Base-by-base conservation (phyloP, 2,888 invertebrate genomes). In the Matsumyia berberina region DNA sequence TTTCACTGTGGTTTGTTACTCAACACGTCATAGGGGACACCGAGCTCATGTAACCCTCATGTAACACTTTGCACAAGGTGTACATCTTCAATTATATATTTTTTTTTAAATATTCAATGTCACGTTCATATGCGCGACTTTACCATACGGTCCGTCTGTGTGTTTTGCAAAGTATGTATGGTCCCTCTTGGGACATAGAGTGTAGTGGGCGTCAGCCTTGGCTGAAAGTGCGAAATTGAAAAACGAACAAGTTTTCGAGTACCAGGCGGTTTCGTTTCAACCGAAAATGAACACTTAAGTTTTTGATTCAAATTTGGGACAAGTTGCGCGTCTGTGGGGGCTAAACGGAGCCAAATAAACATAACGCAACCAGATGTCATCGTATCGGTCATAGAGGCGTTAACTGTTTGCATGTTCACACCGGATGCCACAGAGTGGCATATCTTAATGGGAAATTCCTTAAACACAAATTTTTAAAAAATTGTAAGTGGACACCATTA, bases 191-290 rank as follows among this genome's bases (percentile, higher is more conserved):
- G 42, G 35, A 51, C 19, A 35, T 1, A 35, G 33, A 49, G 58
- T 46, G 72, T 51, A n/a, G 11, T 73, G 62, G 73, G 73, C 62
- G 73, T 73, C 44, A 70, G n/a, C 70, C 58, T 70, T 73, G 62
- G 49, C 39, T 29, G 39, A 44, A 64, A 62, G 62, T 57, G 51
- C 51, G 51, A 72, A 72, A 55, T 69, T 44, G 5, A 53, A 37
- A 64, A 64, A 35, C 31, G 19, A 35, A 46, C 53, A 67, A 55
- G 53, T 31, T 42, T 42, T 35, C 17, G 4, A 69, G 55, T 69
- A 55, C 4, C 66, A 42, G 15, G 51, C 29, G 17, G 19, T 51
- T 51, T 39, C 9, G 39, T 37, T 51, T 53, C 29, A 15, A 49
- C 24, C 29, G 6, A 49, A 11, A 33, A 8, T 9, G 12, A 51